These are phyloP conservation scores for Magallana nippona DNA, from an alignment of 2,888 invertebrate genomes.

Conservation along the genomic window DNA sequence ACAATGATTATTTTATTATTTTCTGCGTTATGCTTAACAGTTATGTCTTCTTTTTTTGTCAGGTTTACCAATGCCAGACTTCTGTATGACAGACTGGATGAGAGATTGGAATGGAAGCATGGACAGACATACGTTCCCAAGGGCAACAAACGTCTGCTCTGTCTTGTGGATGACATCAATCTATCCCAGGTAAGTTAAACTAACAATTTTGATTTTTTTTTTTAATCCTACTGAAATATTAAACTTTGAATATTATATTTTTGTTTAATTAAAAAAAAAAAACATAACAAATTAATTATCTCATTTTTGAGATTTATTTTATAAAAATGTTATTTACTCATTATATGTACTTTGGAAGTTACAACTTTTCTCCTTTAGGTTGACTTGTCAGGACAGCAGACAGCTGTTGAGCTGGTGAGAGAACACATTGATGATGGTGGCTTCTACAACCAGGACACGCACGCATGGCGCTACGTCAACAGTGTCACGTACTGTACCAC, in stretches of 20 bases:
- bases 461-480: conserved; percentile 78
- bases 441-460: conserved; percentile 74
- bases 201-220: too few relatives aligned
- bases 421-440: conserved; percentile 80
- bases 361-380: conserved; percentile 62
- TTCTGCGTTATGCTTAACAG: background rate
- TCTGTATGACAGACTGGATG: conserved; percentile 77
- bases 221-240: too few relatives aligned
- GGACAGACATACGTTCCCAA: conserved; percentile 78
- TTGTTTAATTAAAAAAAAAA: too few relatives aligned
- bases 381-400: conserved; percentile 76
- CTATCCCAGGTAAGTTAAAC: conserved; percentile 72
- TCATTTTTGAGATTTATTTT: too few relatives aligned
- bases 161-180: conserved; percentile 79
- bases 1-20: background rate
- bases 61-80: conserved; percentile 78
- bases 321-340: background rate
- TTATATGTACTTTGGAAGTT: background rate
- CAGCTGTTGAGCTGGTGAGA: conserved; percentile 77
- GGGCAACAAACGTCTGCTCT: conserved; percentile 78
- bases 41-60: conserved; percentile 23
- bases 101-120: conserved; percentile 79
- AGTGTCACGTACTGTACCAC: conserved; percentile 78
- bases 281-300: too few relatives aligned
- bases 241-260: too few relatives aligned